Evolutionary conservation across 2,113 vertebrate genomes (phyloP), one percentile per base, ranked within the genome.

Genomic region (Oxygymnocypris stewartii): DNA sequence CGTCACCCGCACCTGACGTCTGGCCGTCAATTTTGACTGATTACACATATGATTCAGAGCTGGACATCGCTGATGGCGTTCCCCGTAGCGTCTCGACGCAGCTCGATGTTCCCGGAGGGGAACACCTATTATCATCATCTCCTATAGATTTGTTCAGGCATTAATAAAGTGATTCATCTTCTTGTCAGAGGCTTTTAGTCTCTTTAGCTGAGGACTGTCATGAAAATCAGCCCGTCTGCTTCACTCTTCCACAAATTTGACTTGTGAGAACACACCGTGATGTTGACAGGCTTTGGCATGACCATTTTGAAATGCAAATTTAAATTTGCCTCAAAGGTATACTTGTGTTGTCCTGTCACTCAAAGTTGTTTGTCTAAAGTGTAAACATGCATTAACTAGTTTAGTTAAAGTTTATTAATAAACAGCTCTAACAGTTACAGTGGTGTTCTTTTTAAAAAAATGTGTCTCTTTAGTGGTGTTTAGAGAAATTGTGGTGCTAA

Each of bases 261-360:
- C 79, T 80, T 80, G 20, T 80, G 57, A 44, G 57, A 63, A 80
- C 37, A 63, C 78, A 63, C 79, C 0, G 13, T 80, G 54, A 59
- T 80, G 79, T 44, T 80, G 79, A 63, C 57, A 80, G 6, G 4
- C 57, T 80, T 63, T 80, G 51, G 6, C 49, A 57, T 25, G 37
- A 74, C 71, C 13, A 61, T 84, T 82, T 63, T 84, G 54, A 84
- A 76, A 84, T 84, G 83, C 71, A 47, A 59, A 84, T 74, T 28
- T 20, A 12, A 16, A 80, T 20, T 42, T n/a, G 20, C 82, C 49
- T 59, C 82, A 73, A 51, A 84, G 37, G n/a, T 28, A 40, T 75
- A 28, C 35, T 84, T 82, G 28, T 82, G 23, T 63, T 84, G 51
- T 76, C 71, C 25, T 49, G 44, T 59, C 13, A 42, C 49, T n/a